phyloP scores from a whole-genome alignment of 2,113 vertebrate genomes.

The Eubucco bourcierii region DNA sequence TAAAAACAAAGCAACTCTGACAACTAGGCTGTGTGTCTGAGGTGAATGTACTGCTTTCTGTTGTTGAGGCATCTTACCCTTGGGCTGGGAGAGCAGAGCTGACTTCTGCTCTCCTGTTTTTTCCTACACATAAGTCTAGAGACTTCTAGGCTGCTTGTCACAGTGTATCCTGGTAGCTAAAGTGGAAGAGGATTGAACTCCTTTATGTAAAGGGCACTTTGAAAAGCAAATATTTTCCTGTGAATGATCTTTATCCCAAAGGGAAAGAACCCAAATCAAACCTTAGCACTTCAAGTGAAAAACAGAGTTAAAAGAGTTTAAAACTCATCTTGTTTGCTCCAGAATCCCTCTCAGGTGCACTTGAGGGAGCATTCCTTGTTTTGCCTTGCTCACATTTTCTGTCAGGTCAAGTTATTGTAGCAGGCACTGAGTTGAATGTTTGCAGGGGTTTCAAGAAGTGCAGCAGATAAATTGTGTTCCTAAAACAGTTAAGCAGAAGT shows the following conservation, averaged over 20 bases:
- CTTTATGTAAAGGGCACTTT: background rate
- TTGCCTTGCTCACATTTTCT: background rate
- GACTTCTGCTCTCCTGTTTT: background rate
- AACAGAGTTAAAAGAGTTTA: background rate
- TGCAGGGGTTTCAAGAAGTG: background rate
- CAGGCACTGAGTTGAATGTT: background rate
- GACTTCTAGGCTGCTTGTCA: background rate
- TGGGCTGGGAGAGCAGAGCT: background rate
- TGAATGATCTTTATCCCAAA: background rate
- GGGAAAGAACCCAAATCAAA: background rate
- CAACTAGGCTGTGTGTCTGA: background rate
- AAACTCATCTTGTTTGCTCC: background rate
- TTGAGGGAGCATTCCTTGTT: background rate
- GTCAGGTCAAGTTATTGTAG: background rate
- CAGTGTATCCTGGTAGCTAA: background rate
- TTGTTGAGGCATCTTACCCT: background rate
- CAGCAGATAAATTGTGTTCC: background rate
- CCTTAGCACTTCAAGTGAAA: background rate
- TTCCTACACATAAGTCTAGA: background rate
- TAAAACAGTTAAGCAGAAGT: background rate
- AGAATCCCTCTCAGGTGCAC: background rate
- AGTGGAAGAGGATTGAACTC: background rate
- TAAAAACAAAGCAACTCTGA: background rate
- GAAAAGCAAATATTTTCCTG: background rate
- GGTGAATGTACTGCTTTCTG: background rate